phyloP scores from a whole-genome alignment of 2,113 vertebrate species.

The Aegypius monachus region DNA sequence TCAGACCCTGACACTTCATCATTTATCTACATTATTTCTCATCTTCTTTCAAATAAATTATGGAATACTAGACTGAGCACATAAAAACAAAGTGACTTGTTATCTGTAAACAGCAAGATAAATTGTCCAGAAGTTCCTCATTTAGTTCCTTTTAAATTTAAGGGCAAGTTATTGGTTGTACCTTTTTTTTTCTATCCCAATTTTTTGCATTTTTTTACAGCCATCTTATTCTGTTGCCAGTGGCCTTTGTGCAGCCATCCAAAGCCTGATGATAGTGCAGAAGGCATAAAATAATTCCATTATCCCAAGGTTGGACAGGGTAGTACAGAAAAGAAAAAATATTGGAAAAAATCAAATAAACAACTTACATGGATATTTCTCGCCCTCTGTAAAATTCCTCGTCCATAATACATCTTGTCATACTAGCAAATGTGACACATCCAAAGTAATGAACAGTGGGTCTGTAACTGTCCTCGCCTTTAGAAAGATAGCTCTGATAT shows the following conservation, averaged over 20 bases:
- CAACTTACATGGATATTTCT: conserved; percentile 66
- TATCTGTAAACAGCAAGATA: conserved; percentile 90
- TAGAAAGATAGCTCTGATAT: conserved; percentile 27
- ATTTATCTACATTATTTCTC: conserved; percentile 94
- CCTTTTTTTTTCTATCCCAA: conserved; percentile 58
- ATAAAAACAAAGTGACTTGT: conserved; percentile 90
- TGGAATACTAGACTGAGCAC: conserved; percentile 88
- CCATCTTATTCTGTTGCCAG: conserved; percentile 78
- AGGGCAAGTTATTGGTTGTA: conserved; percentile 79
- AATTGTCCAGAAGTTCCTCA: conserved; percentile 86
- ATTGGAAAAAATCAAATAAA: conserved; percentile 68
- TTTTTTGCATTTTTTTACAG: conserved; percentile 78
- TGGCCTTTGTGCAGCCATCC: conserved; percentile 79
- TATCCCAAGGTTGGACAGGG: conserved; percentile 73
- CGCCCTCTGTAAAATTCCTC: conserved; percentile 66
- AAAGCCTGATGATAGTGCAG: conserved; percentile 71
- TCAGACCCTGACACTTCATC: conserved; percentile 89
- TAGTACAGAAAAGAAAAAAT: conserved; percentile 23
- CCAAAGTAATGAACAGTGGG: conserved; percentile 70
- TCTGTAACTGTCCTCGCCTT: conserved; percentile 35
- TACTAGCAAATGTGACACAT: conserved; percentile 74
- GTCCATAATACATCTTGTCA: conserved; percentile 74
- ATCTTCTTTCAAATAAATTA: conserved; percentile 92
- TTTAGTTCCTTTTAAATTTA: conserved; percentile 82
- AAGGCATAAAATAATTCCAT: conserved; percentile 81